Conservation (phyloP, 2,113 vertebrate genomes). For the Shinisaurus crocodilurus region DNA sequence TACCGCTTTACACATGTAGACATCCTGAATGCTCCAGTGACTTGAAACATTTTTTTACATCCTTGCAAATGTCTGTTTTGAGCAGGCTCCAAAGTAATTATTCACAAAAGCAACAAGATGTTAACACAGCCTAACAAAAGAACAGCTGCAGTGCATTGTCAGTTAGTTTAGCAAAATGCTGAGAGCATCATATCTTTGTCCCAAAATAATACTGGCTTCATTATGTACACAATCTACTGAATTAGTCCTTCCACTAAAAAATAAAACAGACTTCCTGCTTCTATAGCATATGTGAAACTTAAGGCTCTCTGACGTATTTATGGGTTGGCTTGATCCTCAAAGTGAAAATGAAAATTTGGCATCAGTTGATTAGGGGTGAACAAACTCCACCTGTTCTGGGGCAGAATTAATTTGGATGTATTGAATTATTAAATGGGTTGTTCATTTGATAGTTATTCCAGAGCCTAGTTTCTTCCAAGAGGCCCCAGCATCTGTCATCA, state of each 20-base stretch:
- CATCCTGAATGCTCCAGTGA: slow-evolving; percentile 36
- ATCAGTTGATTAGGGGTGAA: background rate
- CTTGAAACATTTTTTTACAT: slow-evolving; percentile 8
- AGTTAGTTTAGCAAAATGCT: slow-evolving; percentile 52
- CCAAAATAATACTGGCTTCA: slow-evolving; percentile 58
- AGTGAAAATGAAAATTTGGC: background rate
- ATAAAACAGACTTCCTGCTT: slow-evolving; percentile 16
- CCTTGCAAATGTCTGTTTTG: slow-evolving; percentile 41
- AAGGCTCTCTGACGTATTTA: background rate
- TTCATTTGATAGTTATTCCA: background rate
- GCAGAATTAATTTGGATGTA: background rate
- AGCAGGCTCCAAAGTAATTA: slow-evolving; percentile 28
- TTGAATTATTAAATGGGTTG: background rate
- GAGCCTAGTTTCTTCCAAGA: background rate
- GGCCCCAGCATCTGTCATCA: background rate
- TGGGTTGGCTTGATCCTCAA: background rate
- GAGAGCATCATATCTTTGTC: slow-evolving; percentile 41
- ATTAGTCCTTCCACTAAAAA: background rate
- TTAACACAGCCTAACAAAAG: slow-evolving; percentile 56
- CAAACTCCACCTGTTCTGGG: background rate
- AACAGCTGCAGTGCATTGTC: slow-evolving; percentile 49
- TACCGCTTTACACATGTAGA: background rate
- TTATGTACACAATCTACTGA: slow-evolving; percentile 29
- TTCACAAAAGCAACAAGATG: slow-evolving; percentile 14
- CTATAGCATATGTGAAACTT: background rate